Conservation (phyloP, 2,888 invertebrate genomes). For the Scaptomyza caliginosa region DNA sequence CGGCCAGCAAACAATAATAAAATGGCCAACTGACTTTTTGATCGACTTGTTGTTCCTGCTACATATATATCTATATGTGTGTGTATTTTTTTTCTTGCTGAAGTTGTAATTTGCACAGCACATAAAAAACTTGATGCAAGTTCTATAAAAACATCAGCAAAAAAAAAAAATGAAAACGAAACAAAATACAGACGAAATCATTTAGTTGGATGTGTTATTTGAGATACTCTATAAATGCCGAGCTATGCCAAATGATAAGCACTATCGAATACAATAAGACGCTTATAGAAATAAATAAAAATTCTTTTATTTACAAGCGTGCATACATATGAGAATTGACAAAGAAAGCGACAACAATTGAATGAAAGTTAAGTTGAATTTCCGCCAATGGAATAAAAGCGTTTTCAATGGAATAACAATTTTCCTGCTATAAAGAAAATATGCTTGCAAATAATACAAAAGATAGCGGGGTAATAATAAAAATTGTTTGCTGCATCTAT, state of each 20-base stretch:
- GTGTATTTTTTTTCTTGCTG: not conserved
- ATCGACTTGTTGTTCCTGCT: not conserved
- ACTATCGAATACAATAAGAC: not conserved
- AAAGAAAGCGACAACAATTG: not conserved
- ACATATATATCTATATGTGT: no score
- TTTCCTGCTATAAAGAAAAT: not conserved
- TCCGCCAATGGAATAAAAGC: not conserved
- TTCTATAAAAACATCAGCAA: not conserved
- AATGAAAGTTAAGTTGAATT: not conserved
- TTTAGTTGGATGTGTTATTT: not conserved
- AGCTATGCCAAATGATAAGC: not conserved
- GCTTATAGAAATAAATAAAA: not conserved
- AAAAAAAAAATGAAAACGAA: not conserved
- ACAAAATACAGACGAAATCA: not conserved
- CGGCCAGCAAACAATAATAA: slow-evolving; percentile 30
- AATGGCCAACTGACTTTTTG: slow-evolving; percentile 39
- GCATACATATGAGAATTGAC: no score
- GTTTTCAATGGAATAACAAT: not conserved
- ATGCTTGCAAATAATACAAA: not conserved
- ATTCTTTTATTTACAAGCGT: not conserved
- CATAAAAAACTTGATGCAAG: no score
- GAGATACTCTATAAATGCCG: not conserved
- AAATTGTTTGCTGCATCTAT: no score
- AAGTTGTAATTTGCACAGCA: not conserved
- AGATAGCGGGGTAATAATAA: no score